phyloP scores from a whole-genome alignment of 2,113 vertebrate genomes.

The Ciconia maguari region DNA sequence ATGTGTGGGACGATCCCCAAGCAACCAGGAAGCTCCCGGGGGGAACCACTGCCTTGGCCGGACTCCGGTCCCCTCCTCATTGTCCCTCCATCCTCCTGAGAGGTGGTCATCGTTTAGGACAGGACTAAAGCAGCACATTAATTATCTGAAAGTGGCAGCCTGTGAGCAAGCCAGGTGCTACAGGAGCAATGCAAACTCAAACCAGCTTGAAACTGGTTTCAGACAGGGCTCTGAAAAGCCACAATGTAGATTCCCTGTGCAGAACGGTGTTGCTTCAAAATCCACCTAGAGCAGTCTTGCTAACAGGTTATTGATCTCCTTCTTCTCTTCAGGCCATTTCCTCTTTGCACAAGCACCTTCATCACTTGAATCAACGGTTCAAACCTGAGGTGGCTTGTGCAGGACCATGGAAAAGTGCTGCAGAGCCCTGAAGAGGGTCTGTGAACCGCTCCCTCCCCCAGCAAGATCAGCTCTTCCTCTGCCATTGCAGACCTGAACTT shows the following conservation, averaged over 20 bases:
- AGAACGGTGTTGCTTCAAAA: fast-evolving
- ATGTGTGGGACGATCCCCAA: fast-evolving
- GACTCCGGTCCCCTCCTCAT: neutral
- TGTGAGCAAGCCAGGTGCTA: neutral
- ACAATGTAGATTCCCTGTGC: fast-evolving
- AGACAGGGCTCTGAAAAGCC: fast-evolving
- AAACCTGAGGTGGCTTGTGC: fast-evolving
- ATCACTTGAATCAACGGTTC: fast-evolving
- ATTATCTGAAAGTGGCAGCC: no score
- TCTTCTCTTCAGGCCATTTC: neutral
- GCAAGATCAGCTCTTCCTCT: neutral
- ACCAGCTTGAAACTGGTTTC: neutral
- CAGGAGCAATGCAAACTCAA: neutral
- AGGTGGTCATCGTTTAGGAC: fast-evolving
- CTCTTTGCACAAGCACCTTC: neutral
- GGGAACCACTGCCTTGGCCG: fast-evolving
- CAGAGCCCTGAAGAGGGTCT: neutral
- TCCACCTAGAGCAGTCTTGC: neutral
- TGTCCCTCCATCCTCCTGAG: neutral
- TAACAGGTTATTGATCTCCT: neutral
- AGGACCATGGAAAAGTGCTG: neutral
- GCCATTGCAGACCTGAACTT: fast-evolving
- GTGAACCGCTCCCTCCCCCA: fast-evolving
- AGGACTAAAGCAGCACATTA: neutral
- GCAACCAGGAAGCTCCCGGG: neutral